phyloP scores from a whole-genome alignment of 1,140 invertebrate species.

The Vanessa tameamea region DNA sequence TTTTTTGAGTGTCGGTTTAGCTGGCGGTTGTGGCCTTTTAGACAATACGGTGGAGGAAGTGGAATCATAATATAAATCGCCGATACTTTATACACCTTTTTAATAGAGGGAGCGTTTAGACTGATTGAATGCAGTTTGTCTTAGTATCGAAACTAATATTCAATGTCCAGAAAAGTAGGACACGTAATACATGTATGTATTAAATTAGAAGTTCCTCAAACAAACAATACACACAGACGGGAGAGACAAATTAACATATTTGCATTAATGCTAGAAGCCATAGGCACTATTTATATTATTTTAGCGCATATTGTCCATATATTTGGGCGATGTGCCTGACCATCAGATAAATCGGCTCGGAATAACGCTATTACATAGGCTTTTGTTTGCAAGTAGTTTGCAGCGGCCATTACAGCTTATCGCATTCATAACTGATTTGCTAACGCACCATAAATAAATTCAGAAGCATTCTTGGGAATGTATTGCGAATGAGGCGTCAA shows the following conservation, averaged over 20 bases:
- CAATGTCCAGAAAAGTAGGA: too few relatives aligned
- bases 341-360: conserved; percentile 66
- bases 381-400: conserved; percentile 59
- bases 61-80: too few relatives aligned
- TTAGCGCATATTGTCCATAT: conserved; percentile 52
- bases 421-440: conserved; percentile 19
- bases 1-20: too few relatives aligned
- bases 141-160: too few relatives aligned
- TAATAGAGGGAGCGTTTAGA: too few relatives aligned
- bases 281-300: conserved; percentile 13
- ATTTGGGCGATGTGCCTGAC: conserved; percentile 50
- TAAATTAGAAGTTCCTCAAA: too few relatives aligned
- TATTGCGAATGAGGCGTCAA: neutral
- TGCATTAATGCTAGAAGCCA: neutral
- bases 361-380: conserved; percentile 65
- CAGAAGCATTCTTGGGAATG: neutral
- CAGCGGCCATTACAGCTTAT: conserved; percentile 52
- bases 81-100: too few relatives aligned
- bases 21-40: too few relatives aligned
- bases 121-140: too few relatives aligned
- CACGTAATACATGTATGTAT: too few relatives aligned
- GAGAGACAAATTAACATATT: neutral
- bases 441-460: conserved; percentile 1
- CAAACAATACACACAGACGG: too few relatives aligned
- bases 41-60: too few relatives aligned